Base-by-base conservation (phyloP, 2,113 vertebrate species). In the Sardina pilchardus region DNA sequence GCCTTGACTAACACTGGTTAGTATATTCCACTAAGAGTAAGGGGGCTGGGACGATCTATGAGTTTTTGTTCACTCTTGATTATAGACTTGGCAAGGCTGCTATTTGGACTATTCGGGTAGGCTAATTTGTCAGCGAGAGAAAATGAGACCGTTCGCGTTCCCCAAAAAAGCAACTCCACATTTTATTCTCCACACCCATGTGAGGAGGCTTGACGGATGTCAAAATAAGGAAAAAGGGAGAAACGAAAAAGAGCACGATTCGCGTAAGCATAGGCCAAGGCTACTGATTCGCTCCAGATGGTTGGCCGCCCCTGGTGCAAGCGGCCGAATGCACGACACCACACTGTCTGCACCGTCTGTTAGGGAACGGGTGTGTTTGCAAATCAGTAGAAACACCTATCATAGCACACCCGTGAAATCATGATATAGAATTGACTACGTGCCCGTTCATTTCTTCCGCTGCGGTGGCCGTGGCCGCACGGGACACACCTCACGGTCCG, bases 101-200 rank as follows among this genome's bases (percentile, higher is more conserved):
- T 78, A 78, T 78, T 36, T 78, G 34, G 34, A 36, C 71, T 39
- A 36, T 30, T 34, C 71, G 71, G 71, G 71, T 36, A 42, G 39
- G 39, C 39, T 42, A 78, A 78, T 78, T 78, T 78, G 71, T 78
- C 71, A 36, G 71, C 71, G 71, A 78, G 71, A 78, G 71, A 78
- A 78, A 78, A 78, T 78, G 71, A 78, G 71, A 78, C 67, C 67
- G 26, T 75, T 34, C 71, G 39, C 24, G 71, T 78, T 78, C 71
- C 71, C 30, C 71, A 78, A 78, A 78, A 78, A 78, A 78, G 71
- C 71, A 78, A 78, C 71, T 78, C 16, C 71, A 36, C 16, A 78
- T 78, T 78, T 78, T 34, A 39, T 78, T 78, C 30, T 78, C 71
- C 71, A 78, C 71, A 78, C 71, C 30, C 71, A 78, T 78, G 71